Evolutionary conservation across 2,113 vertebrate species (phyloP), one percentile per base, ranked within the genome.

Genomic region (Isichthys henryi): DNA sequence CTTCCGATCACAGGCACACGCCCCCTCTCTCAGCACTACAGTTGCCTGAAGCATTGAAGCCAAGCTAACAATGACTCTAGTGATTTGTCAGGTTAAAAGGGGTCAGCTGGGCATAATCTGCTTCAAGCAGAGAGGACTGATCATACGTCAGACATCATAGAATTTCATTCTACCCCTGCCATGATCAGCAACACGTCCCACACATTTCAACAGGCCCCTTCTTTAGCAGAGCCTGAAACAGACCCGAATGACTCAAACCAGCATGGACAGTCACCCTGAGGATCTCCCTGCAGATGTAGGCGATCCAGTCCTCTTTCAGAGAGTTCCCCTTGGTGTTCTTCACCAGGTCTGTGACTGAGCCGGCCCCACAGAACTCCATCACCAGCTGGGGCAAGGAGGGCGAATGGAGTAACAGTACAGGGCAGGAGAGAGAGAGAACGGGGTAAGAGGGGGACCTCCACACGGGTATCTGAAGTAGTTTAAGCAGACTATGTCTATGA

Each of bases 341-440:
- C 27, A 96, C 95, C 90, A 96, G 92, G 82, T 96, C 95, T 0
- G 95, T 96, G 89, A 96, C 95, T 0, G 95, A 96, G 0, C 95
- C 95, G 3, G 95, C 95, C 1, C 95, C 95, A 13, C 95, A 96
- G 91, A 96, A 96, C 92, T 96, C 95, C 95, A 96, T 96, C 62
- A 96, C 95, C 91, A 96, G 93, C 95, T 96, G 48, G 0, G 74
- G 52, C 5, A 21, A n/a, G 86, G 49, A 53, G 10, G 10, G 35
- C 15, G 17, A 46, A 58, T 39, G 45, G 46, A 74, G 39, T 52
- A 17, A 48, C 74, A 1, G 5, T 46, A 15, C 17, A 82, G 84
- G 35, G 39, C 86, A 48, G 82, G n/a, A 89, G 23, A 89, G 4
- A 9, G 17, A 58, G 53, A 74, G n/a, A 50, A 35, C 48, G 56